Evolutionary conservation across 2,113 vertebrate species (phyloP).

Genomic region (Misgurnus anguillicaudatus): DNA sequence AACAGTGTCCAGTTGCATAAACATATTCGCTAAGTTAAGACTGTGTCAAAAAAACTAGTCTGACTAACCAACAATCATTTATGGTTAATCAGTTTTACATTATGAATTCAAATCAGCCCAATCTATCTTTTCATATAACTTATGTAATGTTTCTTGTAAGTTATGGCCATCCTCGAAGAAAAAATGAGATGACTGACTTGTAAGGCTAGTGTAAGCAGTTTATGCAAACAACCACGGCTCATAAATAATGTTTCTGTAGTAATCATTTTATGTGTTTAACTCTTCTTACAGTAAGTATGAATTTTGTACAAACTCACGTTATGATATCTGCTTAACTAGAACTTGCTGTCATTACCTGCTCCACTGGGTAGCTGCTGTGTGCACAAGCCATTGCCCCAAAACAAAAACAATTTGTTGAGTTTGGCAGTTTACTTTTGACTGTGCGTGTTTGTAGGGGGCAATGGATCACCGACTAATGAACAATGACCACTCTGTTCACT

Average conservation of each 20-base stretch:
- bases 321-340: constrained; percentile 26
- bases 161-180: too few species aligned
- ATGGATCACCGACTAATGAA: constrained; percentile 56
- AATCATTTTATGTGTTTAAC: constrained; percentile 1
- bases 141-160: too few species aligned
- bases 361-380: constrained; percentile 23
- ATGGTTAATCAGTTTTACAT: too few species aligned
- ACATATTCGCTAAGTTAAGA: too few species aligned
- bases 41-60: too few species aligned
- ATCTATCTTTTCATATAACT: too few species aligned
- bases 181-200: too few species aligned
- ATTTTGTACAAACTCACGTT: background rate
- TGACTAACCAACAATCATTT: too few species aligned
- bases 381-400: constrained; percentile 42
- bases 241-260: constrained; percentile 8
- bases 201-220: too few species aligned
- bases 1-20: too few species aligned
- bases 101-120: too few species aligned
- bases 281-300: background rate
- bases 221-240: too few species aligned
- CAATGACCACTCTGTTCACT: constrained; percentile 67
- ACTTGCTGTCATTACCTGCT: constrained; percentile 31
- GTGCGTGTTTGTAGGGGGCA: constrained; percentile 53
- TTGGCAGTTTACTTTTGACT: constrained; percentile 40
- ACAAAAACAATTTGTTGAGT: constrained; percentile 60